Evolutionary conservation across 92 coral and sea anemone species (phyloP).

Genomic region (Montipora capitata): DNA sequence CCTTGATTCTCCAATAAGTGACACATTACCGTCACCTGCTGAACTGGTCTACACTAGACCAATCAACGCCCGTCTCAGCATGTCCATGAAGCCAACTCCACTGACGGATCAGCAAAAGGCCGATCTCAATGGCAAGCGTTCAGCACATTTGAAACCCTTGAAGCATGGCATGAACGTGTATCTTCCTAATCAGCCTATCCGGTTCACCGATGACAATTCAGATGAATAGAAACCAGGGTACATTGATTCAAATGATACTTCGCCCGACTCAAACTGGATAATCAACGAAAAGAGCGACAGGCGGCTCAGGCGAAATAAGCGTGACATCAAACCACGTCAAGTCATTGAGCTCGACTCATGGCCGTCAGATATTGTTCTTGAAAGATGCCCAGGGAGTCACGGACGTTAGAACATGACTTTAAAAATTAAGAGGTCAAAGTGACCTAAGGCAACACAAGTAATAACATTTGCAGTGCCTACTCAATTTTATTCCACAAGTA

Average conservation of each 20-base stretch:
- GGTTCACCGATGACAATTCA: constrained; percentile 73
- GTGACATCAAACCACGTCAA: constrained; percentile 79
- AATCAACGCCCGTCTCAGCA: constrained; percentile 75
- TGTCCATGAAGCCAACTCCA: constrained; percentile 75
- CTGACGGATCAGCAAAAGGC: constrained; percentile 74
- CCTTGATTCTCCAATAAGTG: constrained; percentile 70
- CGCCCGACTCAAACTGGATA: constrained; percentile 85
- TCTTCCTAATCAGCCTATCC: constrained; percentile 68
- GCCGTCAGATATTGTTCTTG: too few relatives aligned
- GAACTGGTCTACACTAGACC: constrained; percentile 69
- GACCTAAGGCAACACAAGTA: too few relatives aligned
- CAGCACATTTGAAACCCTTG: constrained; percentile 72
- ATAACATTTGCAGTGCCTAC: too few relatives aligned
- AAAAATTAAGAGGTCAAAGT: too few relatives aligned
- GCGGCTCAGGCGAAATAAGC: constrained; percentile 67
- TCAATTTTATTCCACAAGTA: too few relatives aligned
- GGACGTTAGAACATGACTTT: too few relatives aligned
- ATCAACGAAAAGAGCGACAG: constrained; percentile 64
- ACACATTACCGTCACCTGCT: constrained; percentile 67
- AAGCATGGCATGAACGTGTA: constrained; percentile 62
- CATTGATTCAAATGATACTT: constrained; percentile 56
- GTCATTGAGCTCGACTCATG: too few relatives aligned
- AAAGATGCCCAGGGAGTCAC: too few relatives aligned
- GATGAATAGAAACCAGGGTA: constrained; percentile 74
- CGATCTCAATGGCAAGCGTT: constrained; percentile 71